Percentiles rank a stretch among this genome's conserved stretches.
Conservation (phyloP, 2,113 vertebrate species). For the Carettochelys insculpta region DNA sequence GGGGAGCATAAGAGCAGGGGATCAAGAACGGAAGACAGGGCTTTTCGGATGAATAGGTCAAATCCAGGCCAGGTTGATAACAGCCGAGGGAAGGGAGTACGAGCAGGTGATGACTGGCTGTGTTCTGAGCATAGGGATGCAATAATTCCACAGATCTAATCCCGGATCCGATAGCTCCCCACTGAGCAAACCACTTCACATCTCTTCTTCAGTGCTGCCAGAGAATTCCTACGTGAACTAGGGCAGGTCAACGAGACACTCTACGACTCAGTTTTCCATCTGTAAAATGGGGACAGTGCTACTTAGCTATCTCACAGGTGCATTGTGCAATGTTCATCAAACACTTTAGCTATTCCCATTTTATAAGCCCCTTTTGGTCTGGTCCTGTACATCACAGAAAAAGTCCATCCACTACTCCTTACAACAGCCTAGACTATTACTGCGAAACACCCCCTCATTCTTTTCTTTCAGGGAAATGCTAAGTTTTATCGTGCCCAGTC, state of each 20-base stretch:
- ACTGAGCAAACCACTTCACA: neutral
- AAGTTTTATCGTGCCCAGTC: fast-evolving
- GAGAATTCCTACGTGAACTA: neutral
- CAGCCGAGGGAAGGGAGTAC: neutral
- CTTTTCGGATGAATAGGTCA: too few relatives aligned
- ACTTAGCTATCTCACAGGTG: neutral
- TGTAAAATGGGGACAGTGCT: slow-evolving; percentile 9
- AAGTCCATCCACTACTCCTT: neutral
- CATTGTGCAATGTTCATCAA: neutral
- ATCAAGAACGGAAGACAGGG: neutral
- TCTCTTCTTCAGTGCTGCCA: neutral
- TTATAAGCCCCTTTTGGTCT: neutral
- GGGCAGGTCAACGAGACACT: neutral
- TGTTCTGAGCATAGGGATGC: neutral
- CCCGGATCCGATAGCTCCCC: neutral
- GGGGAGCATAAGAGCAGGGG: neutral
- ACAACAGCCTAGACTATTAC: neutral
- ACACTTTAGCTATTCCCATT: neutral
- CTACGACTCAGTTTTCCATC: neutral
- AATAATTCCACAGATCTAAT: neutral
- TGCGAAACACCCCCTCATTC: neutral
- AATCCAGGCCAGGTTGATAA: slow-evolving; percentile 9
- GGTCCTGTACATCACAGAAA: neutral
- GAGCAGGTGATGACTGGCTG: neutral
- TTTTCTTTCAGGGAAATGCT: neutral